Evolutionary conservation across 2,888 invertebrate species (phyloP).

Genomic region (Agrochola macilenta): DNA sequence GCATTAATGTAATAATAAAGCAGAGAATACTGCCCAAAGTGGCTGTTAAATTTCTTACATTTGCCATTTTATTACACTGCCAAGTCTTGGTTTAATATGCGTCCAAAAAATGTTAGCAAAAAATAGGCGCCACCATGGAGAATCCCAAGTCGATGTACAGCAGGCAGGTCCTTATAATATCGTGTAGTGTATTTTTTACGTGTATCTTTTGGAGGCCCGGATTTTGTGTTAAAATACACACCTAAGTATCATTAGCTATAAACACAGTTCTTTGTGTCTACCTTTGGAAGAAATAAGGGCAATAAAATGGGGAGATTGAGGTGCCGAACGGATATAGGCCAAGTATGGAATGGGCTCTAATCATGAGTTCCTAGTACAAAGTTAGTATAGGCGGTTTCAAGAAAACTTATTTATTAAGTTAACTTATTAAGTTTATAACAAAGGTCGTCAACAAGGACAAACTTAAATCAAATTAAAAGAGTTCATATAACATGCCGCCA

Average conservation of each 20-base stretch:
- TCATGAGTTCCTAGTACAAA: not conserved
- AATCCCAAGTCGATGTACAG: constrained; percentile 76
- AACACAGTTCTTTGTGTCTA: constrained; percentile 89
- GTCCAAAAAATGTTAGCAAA: constrained; percentile 86
- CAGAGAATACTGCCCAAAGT: constrained; percentile 81
- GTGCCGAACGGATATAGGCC: constrained; percentile 76
- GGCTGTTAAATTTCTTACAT: constrained; percentile 86
- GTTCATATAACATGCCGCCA: constrained; percentile 28
- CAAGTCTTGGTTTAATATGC: constrained; percentile 85
- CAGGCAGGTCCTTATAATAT: constrained; percentile 84
- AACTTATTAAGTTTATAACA: not conserved
- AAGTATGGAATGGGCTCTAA: constrained; percentile 76
- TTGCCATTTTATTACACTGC: constrained; percentile 88
- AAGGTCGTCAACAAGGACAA: not conserved
- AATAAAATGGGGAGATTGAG: constrained; percentile 86
- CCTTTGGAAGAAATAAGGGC: constrained; percentile 86
- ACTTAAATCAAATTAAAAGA: constrained; percentile 7
- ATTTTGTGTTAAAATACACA: constrained; percentile 90
- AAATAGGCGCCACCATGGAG: constrained; percentile 88
- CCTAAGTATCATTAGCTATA: constrained; percentile 90
- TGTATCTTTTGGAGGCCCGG: constrained; percentile 82
- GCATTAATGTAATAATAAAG: constrained; percentile 75
- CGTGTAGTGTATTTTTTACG: constrained; percentile 87
- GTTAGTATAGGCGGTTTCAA: not conserved
- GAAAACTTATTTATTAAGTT: not conserved